Conservation (phyloP, 2,888 invertebrate species). For the Protodeltote pygarga region DNA sequence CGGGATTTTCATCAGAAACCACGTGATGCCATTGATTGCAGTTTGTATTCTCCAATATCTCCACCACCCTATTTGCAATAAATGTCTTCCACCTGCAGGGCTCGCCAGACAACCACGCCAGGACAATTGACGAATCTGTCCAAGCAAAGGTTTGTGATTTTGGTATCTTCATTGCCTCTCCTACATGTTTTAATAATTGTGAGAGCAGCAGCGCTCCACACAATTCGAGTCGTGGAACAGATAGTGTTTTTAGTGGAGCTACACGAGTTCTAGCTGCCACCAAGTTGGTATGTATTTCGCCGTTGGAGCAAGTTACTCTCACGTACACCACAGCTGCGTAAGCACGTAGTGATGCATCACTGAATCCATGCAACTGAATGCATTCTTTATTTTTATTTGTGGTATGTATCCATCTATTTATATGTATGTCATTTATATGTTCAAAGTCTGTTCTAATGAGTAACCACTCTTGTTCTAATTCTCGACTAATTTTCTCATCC, state of each 20-base stretch:
- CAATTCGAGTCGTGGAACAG: not conserved
- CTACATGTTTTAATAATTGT: conserved; percentile 1
- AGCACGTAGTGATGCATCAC: conserved; percentile 10
- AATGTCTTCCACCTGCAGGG: conserved; percentile 11
- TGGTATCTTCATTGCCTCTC: not conserved
- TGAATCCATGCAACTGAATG: conserved; percentile 10
- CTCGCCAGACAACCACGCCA: conserved; percentile 5
- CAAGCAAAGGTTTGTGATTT: conserved; percentile 1
- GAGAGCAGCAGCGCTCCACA: conserved; percentile 2
- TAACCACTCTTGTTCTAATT: conserved; percentile 1
- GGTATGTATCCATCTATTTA: conserved; percentile 8
- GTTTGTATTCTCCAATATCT: conserved; percentile 4
- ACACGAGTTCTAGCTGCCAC: conserved; percentile 9
- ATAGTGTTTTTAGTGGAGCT: conserved; percentile 6
- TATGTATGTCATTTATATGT: not conserved
- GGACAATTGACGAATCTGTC: conserved; percentile 3
- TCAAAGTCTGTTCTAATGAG: conserved; percentile 7
- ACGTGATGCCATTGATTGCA: conserved; percentile 12
- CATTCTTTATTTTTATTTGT: not conserved
- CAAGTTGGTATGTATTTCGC: not conserved
- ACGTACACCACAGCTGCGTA: conserved; percentile 3
- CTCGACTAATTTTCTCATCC: conserved; percentile 3
- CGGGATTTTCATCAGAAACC: not conserved
- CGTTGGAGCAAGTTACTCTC: not conserved
- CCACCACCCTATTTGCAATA: conserved; percentile 9